phyloP scores from a whole-genome alignment of 2,888 invertebrate species.

The Brachyopa scutellaris region DNA sequence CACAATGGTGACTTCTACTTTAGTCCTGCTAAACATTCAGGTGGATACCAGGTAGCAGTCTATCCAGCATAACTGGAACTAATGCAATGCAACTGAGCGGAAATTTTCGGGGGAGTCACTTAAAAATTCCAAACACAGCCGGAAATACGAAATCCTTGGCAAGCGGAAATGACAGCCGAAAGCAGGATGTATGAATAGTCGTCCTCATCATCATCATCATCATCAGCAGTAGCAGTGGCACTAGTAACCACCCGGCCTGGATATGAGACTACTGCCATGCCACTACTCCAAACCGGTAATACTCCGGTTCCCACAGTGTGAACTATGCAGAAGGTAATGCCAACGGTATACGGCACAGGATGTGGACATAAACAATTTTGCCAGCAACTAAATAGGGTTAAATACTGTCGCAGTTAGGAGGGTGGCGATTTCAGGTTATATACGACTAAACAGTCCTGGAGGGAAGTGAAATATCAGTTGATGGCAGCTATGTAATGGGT shows the following conservation, averaged over 20 bases:
- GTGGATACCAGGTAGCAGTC: slow-evolving; percentile 36
- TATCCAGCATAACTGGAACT: slow-evolving; percentile 47
- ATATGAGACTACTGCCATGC: slow-evolving; percentile 35
- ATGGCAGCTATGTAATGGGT: slow-evolving; percentile 24
- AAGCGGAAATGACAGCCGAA: slow-evolving; percentile 77
- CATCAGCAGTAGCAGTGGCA: slow-evolving; percentile 18
- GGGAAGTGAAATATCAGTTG: slow-evolving; percentile 13
- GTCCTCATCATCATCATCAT: slow-evolving; percentile 66
- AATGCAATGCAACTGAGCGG: slow-evolving; percentile 52
- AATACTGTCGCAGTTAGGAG: slow-evolving; percentile 30
- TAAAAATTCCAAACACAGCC: slow-evolving; percentile 79
- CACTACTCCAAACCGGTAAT: slow-evolving; percentile 38
- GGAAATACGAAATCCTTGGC: slow-evolving; percentile 79
- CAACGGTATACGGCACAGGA: slow-evolving; percentile 33
- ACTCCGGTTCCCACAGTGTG: slow-evolving; percentile 45
- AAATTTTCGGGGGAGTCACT: slow-evolving; percentile 75
- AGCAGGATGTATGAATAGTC: slow-evolving; percentile 72
- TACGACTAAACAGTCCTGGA: not conserved
- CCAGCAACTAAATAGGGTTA: slow-evolving; percentile 63
- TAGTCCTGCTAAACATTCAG: slow-evolving; percentile 24
- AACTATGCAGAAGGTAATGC: slow-evolving; percentile 45
- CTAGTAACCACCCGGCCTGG: slow-evolving; percentile 12
- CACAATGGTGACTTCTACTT: slow-evolving; percentile 6
- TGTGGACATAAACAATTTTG: slow-evolving; percentile 66
- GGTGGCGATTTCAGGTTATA: slow-evolving; percentile 38